Evolutionary conservation across 2,888 invertebrate genomes (phyloP), one percentile per base, ranked within the genome.

Genomic region (Lampropteryx suffumata): DNA sequence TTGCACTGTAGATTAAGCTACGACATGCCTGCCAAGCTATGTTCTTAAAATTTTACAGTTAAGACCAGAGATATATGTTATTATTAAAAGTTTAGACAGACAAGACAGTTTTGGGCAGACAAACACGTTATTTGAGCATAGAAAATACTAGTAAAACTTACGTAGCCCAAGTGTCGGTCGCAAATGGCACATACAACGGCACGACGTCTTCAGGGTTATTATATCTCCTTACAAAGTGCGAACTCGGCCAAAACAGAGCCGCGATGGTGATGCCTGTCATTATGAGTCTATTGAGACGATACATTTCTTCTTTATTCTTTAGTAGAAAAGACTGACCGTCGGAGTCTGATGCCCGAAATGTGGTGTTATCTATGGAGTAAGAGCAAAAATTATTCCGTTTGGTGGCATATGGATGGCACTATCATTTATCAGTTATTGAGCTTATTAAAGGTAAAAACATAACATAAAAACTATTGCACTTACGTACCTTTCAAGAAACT

Each of bases 131-230:
- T n/a, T n/a, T n/a, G n/a, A n/a, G n/a, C n/a, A n/a, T 4, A 28
- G 2, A n/a, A n/a, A 7, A 33, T 3, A 4, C 4, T 3, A 33
- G 14, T 33, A 14, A 8, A n/a, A 30, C 2, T 63, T 61, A 78
- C 77, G 58, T 62, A 14, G 26, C 6, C 73, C 71, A 72, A 1
- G 69, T 53, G 4, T 66, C 54, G 1, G 69, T 69, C 33, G 60
- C 51, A 49, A 74, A 76, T 0, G 76, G 75, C 2, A 66, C 33
- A 54, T 77, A 75, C 0, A 59, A 29, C 5, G 65, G 54, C 0
- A 74, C 55, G 0, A 43, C 44, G 2, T 63, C 58, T 1, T 42
- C 47, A 4, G 46, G 45, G 26, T 73, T 62, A 2, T 57, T 56
- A 30, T 67, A 61, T 24, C 69, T 65, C 43, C 34, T 69, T 1